Percentiles rank a stretch among this genome's conserved stretches.
These are phyloP conservation scores for Eleginops maclovinus DNA, from an alignment of 2,113 vertebrate genomes.

Conservation along the genomic window DNA sequence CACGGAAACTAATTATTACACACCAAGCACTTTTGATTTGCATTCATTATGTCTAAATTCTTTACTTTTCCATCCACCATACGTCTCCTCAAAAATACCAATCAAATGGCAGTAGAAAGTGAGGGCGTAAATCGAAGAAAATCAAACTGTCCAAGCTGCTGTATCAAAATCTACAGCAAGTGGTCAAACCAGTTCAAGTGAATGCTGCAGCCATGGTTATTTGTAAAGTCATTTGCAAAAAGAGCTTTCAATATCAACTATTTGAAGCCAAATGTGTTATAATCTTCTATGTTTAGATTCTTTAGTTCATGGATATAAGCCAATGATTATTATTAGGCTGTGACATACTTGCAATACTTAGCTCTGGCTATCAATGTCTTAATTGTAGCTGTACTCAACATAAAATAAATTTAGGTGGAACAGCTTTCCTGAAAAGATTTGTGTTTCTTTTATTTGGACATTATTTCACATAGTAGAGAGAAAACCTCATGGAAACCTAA, in stretches of 20 bases:
- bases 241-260: background rate
- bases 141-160: background rate
- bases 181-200: background rate
- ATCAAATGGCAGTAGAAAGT: too few species aligned
- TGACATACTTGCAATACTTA: constrained; percentile 19
- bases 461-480: background rate
- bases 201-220: background rate
- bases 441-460: background rate
- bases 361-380: constrained; percentile 2
- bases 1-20: background rate
- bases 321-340: constrained; percentile 20
- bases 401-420: background rate
- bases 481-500: background rate
- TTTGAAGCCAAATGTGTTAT: background rate
- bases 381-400: constrained; percentile 12
- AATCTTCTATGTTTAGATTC: background rate
- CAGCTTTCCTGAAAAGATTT: background rate
- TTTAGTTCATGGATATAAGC: background rate
- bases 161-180: background rate
- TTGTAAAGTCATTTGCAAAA: background rate
- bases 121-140: background rate
- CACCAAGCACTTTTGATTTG: background rate
- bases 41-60: background rate
- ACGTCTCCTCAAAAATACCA: background rate
- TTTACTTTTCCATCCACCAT: background rate